These are phyloP conservation scores for Sylvilagus bachmani DNA, from an alignment of 2,113 vertebrate species.

Conservation along the genomic window DNA sequence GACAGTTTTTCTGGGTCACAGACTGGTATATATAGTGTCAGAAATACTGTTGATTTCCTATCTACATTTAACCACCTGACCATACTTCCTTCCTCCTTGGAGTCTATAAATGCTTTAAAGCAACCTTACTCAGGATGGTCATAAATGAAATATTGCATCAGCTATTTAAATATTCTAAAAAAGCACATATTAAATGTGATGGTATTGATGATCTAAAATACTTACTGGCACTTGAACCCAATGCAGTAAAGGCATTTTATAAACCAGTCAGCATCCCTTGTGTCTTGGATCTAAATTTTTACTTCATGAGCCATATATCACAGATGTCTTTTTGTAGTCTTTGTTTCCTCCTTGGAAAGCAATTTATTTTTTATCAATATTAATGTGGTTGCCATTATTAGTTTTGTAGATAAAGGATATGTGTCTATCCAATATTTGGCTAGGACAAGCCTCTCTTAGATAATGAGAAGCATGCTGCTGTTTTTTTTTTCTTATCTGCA, in stretches of 20 bases:
- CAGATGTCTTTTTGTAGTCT: conserved; percentile 80
- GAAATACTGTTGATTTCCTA: conserved; percentile 42
- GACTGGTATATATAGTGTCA: background rate
- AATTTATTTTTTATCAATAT: conserved; percentile 83
- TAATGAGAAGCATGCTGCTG: conserved; percentile 51
- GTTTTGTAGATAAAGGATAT: conserved; percentile 76
- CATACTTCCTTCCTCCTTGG: conserved; percentile 44
- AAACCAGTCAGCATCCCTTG: conserved; percentile 83
- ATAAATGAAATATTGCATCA: conserved; percentile 52
- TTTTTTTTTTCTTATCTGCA: conserved; percentile 60
- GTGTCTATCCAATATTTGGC: conserved; percentile 59
- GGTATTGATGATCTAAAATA: conserved; percentile 82
- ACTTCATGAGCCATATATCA: conserved; percentile 82
- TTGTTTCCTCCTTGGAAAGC: conserved; percentile 80
- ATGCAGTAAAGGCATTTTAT: conserved; percentile 77
- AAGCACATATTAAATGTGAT: conserved; percentile 72
- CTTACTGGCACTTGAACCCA: conserved; percentile 78
- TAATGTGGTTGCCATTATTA: conserved; percentile 63
- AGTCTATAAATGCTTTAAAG: conserved; percentile 35
- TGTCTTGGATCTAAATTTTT: conserved; percentile 82
- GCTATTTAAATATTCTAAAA: conserved; percentile 80
- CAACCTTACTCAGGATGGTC: conserved; percentile 49
- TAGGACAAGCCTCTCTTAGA: conserved; percentile 65
- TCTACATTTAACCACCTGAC: conserved; percentile 41
- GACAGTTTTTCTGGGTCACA: conserved; percentile 30